These are phyloP conservation scores for Drosophila simulans DNA, from an alignment of 1,140 invertebrate genomes.

Conservation along the genomic window DNA sequence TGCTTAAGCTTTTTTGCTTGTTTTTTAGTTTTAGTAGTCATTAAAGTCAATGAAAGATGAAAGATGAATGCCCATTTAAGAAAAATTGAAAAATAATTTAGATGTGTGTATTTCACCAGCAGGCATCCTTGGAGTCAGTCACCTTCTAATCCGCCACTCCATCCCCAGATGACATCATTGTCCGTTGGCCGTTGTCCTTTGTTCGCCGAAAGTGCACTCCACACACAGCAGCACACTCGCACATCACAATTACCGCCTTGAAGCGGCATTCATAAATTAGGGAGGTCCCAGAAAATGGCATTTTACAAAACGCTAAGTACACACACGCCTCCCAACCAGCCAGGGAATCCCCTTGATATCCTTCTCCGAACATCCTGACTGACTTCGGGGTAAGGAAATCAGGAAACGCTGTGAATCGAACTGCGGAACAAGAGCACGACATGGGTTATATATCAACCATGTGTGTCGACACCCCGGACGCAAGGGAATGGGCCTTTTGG, in stretches of 20 bases:
- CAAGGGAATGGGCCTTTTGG: slow-evolving; percentile 27
- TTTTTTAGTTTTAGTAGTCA: too few relatives aligned
- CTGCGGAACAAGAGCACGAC: slow-evolving; percentile 63
- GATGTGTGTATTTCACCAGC: slow-evolving; percentile 19
- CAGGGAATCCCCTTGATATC: neutral
- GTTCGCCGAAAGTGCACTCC: slow-evolving; percentile 61
- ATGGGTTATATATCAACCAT: slow-evolving; percentile 71
- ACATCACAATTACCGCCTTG: slow-evolving; percentile 72
- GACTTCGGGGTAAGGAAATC: slow-evolving; percentile 60
- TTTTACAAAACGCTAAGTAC: slow-evolving; percentile 76
- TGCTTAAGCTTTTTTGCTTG: too few relatives aligned
- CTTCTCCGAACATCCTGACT: neutral
- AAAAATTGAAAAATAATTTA: slow-evolving; percentile 1
- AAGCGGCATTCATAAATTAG: slow-evolving; percentile 76
- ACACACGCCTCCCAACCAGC: slow-evolving; percentile 25
- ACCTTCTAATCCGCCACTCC: slow-evolving; percentile 12
- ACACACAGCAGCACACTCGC: slow-evolving; percentile 37
- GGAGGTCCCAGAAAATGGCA: slow-evolving; percentile 60
- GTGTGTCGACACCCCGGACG: slow-evolving; percentile 40
- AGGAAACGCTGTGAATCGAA: slow-evolving; percentile 77
- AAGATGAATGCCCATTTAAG: neutral
- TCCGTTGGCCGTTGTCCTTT: slow-evolving; percentile 18
- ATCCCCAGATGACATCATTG: slow-evolving; percentile 61
- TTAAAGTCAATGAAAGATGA: too few relatives aligned
- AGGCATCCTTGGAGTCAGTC: slow-evolving; percentile 12